A percentile compares a stretch with the other conserved stretches of the same genome.
Evolutionary conservation across 2,113 vertebrate species (phyloP).

Genomic region (Tringa solitaria): DNA sequence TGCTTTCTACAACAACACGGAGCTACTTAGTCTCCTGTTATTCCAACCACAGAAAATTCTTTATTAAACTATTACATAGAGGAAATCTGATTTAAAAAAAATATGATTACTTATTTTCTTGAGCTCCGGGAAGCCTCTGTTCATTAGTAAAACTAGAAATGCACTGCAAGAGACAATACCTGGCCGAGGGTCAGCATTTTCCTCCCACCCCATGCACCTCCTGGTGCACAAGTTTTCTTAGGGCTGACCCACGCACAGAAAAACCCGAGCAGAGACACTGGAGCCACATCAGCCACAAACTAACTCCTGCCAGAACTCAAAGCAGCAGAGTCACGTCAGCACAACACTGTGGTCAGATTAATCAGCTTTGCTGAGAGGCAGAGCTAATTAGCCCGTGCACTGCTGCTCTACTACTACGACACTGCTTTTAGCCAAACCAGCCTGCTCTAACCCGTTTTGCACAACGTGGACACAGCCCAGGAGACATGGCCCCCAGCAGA

Average conservation of each 20-base stretch:
- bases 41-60: background rate
- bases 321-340: background rate
- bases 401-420: background rate
- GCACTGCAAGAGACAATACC: background rate
- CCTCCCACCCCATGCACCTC: background rate
- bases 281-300: background rate
- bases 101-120: background rate
- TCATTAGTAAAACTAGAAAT: background rate
- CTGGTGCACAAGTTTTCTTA: fast-evolving
- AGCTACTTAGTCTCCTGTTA: background rate
- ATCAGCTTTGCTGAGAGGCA: background rate
- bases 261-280: background rate
- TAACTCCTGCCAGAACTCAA: background rate
- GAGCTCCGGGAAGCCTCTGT: background rate
- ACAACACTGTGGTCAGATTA: background rate
- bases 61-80: fast-evolving
- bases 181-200: fast-evolving
- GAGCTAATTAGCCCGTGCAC: background rate
- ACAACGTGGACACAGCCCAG: fast-evolving
- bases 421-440: background rate
- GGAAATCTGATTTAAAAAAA: background rate
- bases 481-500: background rate
- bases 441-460: background rate
- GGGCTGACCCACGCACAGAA: background rate
- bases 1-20: fast-evolving